phyloP scores from a whole-genome alignment of 1,140 invertebrate species.

The Sarcophaga peregrina region DNA sequence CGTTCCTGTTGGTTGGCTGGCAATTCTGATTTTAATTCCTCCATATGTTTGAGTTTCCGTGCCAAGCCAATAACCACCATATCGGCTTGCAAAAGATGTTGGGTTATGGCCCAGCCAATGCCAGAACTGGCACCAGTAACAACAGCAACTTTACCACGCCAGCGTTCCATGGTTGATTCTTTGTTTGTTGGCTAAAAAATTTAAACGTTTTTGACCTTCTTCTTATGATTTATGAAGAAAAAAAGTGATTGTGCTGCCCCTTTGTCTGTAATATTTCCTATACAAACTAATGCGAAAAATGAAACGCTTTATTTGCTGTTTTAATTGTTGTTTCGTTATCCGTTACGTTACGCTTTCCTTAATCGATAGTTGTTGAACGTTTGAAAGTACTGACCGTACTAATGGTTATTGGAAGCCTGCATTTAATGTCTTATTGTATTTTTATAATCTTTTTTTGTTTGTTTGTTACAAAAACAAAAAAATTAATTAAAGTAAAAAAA shows the following conservation, averaged over 20 bases:
- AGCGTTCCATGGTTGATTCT: constrained; percentile 46
- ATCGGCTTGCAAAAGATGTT: constrained; percentile 70
- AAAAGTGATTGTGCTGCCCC: constrained; percentile 12
- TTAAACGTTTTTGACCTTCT: constrained; percentile 9
- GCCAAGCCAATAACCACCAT: constrained; percentile 77
- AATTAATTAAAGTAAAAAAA: no score
- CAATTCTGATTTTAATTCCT: constrained; percentile 62
- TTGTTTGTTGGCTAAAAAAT: background rate
- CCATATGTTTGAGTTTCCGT: constrained; percentile 70
- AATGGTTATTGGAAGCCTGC: background rate
- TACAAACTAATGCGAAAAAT: background rate
- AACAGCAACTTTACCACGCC: constrained; percentile 46
- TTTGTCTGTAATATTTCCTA: background rate
- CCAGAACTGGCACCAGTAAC: constrained; percentile 78
- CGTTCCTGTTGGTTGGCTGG: constrained; percentile 53
- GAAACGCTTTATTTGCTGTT: background rate
- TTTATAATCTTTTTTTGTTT: background rate
- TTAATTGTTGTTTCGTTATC: background rate
- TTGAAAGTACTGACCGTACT: constrained; percentile 34
- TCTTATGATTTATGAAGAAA: no score
- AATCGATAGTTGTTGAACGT: constrained; percentile 1
- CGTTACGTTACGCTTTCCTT: constrained; percentile 5
- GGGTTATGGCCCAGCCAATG: constrained; percentile 72
- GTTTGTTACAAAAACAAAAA: no score
- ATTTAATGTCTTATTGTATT: constrained; percentile 27